Percentiles rank a stretch among this genome's conserved stretches.
These are phyloP conservation scores for Pseudopipra pipra DNA, from an alignment of 2,113 vertebrate species.

Conservation along the genomic window DNA sequence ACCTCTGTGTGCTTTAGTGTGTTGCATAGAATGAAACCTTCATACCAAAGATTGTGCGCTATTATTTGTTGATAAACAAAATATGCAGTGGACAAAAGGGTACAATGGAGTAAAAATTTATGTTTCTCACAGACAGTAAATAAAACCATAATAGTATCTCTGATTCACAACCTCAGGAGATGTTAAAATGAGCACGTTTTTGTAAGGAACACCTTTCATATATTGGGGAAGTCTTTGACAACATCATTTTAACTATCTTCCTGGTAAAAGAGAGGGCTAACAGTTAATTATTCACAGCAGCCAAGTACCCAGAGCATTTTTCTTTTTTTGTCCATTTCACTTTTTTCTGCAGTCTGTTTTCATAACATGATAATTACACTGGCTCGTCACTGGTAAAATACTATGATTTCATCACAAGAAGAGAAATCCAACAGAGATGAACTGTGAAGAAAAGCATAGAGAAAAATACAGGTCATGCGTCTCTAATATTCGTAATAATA, in stretches of 20 bases:
- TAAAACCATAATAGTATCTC: background rate
- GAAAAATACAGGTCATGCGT: background rate
- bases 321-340: background rate
- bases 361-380: conserved; percentile 13
- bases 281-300: background rate
- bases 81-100: background rate
- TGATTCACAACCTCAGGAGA: background rate
- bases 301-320: background rate
- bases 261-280: background rate
- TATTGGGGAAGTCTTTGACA: background rate
- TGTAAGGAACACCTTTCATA: background rate
- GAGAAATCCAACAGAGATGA: conserved; percentile 5
- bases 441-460: background rate
- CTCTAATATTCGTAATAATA: background rate
- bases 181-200: conserved; percentile 6
- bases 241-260: background rate
- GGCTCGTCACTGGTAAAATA: conserved; percentile 4
- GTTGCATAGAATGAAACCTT: background rate
- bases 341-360: conserved; percentile 29
- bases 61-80: conserved; percentile 13
- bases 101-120: background rate
- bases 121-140: conserved; percentile 8
- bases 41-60: background rate
- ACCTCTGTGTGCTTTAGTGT: background rate
- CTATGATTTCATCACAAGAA: background rate